Conservation (phyloP, 1,140 invertebrate genomes). For the Cyclargus thomasi region DNA sequence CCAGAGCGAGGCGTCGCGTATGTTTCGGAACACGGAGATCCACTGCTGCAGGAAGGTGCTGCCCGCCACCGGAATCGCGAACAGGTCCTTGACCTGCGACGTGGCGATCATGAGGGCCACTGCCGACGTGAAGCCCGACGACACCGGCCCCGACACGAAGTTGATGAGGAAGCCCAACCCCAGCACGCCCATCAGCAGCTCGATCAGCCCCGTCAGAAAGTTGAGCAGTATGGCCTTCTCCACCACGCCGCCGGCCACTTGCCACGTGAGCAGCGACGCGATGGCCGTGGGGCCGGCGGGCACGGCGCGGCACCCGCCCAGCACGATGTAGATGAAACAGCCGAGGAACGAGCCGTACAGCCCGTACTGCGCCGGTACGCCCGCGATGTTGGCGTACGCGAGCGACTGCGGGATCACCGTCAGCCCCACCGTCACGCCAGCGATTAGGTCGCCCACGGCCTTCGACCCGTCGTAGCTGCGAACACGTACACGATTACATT, state of each 20-base stretch:
- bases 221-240: conserved; percentile 87
- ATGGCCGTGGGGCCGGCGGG: conserved; percentile 92
- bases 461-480: conserved; percentile 78
- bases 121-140: conserved; percentile 94
- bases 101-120: conserved; percentile 93
- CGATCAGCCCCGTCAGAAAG: conserved; percentile 86
- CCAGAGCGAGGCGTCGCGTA: conserved; percentile 78
- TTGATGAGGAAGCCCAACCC: conserved; percentile 94
- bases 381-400: conserved; percentile 90
- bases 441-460: conserved; percentile 86
- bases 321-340: conserved; percentile 91
- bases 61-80: conserved; percentile 85
- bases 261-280: conserved; percentile 86
- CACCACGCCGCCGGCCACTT: conserved; percentile 81
- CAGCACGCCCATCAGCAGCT: conserved; percentile 89
- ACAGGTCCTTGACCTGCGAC: conserved; percentile 90
- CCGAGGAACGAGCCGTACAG: conserved; percentile 94
- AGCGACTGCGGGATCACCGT: conserved; percentile 89
- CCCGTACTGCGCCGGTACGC: conserved; percentile 88
- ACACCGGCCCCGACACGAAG: conserved; percentile 94
- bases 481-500: neutral
- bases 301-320: conserved; percentile 93
- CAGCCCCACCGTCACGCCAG: conserved; percentile 89
- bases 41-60: conserved; percentile 84
- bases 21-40: conserved; percentile 79